Evolutionary conservation across 1,140 invertebrate species (phyloP).

Genomic region (Heliothis virescens): DNA sequence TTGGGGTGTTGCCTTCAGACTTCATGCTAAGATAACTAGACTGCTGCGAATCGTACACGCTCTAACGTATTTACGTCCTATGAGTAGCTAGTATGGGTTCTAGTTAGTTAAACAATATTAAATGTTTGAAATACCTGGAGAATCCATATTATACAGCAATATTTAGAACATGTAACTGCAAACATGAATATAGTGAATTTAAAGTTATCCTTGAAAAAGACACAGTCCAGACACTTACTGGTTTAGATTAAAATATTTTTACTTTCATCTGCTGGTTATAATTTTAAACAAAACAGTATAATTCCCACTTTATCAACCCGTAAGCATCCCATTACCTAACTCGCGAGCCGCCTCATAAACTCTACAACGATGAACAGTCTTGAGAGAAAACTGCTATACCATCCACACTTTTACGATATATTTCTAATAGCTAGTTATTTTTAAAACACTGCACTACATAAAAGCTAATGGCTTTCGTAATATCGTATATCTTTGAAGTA

Average conservation of each 20-base stretch:
- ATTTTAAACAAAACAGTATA: too few species aligned
- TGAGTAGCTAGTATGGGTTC: not conserved
- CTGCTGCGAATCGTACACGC: not conserved
- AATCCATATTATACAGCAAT: too few species aligned
- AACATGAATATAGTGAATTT: too few species aligned
- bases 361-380: not conserved
- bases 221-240: too few species aligned
- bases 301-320: not conserved
- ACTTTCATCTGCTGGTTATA: too few species aligned
- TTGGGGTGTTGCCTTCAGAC: constrained; percentile 55
- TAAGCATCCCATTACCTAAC: not conserved
- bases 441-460: constrained; percentile 32
- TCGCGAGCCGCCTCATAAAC: not conserved
- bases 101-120: not conserved
- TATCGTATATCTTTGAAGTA: constrained; percentile 64
- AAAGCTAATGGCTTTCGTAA: constrained; percentile 53
- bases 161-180: too few species aligned
- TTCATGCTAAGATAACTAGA: constrained; percentile 43
- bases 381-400: not conserved
- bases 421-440: constrained; percentile 35
- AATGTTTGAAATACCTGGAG: too few species aligned
- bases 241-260: too few species aligned
- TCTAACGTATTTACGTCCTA: not conserved
- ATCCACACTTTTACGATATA: not conserved
- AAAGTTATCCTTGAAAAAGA: too few species aligned